Evolutionary conservation across 2,888 invertebrate species (phyloP).

Genomic region (Xestia xanthographa): DNA sequence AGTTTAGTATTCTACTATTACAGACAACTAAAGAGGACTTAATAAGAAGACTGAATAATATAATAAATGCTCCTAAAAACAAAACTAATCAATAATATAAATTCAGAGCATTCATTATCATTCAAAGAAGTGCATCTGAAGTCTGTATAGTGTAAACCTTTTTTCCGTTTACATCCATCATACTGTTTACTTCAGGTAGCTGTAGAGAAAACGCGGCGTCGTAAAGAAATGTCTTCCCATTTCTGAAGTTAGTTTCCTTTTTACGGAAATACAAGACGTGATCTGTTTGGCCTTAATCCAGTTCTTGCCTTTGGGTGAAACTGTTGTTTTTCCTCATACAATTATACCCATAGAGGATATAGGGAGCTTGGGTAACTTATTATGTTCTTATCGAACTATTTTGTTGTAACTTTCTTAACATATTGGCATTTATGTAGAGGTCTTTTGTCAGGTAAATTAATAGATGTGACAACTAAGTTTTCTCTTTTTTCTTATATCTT

Average conservation of each 20-base stretch:
- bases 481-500: neutral
- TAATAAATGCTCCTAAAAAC: neutral
- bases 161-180: slow-evolving; percentile 43
- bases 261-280: slow-evolving; percentile 79
- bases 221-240: slow-evolving; percentile 73
- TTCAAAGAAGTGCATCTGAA: slow-evolving; percentile 40
- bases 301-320: slow-evolving; percentile 72
- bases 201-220: slow-evolving; percentile 60
- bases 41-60: neutral
- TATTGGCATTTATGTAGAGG: slow-evolving; percentile 46
- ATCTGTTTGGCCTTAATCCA: slow-evolving; percentile 84
- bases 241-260: slow-evolving; percentile 79
- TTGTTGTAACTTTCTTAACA: slow-evolving; percentile 45
- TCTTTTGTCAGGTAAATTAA: slow-evolving; percentile 44
- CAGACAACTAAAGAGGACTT: neutral
- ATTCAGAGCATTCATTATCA: slow-evolving; percentile 11
- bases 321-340: slow-evolving; percentile 70
- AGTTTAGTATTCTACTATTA: too few species aligned
- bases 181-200: slow-evolving; percentile 53
- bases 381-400: slow-evolving; percentile 58
- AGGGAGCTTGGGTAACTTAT: slow-evolving; percentile 53
- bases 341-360: slow-evolving; percentile 61
- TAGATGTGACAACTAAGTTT: slow-evolving; percentile 5
- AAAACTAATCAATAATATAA: neutral
- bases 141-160: slow-evolving; percentile 26